Evolutionary conservation across 2,113 vertebrate genomes (phyloP).

Genomic region (Lagopus muta): DNA sequence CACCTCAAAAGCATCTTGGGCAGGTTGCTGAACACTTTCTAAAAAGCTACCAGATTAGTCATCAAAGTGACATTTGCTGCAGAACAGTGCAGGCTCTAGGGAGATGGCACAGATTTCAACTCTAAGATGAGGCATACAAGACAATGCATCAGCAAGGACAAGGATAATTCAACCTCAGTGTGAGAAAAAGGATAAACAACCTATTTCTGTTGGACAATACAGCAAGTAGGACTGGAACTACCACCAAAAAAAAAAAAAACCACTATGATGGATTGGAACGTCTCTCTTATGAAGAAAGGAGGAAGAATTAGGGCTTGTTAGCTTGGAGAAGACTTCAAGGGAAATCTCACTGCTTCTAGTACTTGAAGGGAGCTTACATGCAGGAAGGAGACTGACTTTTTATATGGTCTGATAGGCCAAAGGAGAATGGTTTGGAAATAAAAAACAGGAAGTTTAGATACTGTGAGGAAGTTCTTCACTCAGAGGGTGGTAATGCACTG

Average conservation of each 20-base stretch:
- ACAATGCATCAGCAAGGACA: neutral
- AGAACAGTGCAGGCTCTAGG: neutral
- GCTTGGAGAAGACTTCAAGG: too few relatives aligned
- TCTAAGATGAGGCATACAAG: neutral
- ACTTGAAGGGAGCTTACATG: too few relatives aligned
- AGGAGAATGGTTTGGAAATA: too few relatives aligned
- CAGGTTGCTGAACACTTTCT: neutral
- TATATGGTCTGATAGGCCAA: too few relatives aligned
- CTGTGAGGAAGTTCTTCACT: too few relatives aligned
- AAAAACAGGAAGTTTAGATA: too few relatives aligned
- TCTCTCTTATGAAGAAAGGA: too few relatives aligned
- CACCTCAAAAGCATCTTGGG: neutral
- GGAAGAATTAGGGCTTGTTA: too few relatives aligned
- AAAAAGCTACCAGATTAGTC: neutral
- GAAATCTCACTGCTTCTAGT: too few relatives aligned
- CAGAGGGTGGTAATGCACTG: too few relatives aligned
- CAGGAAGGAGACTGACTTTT: too few relatives aligned
- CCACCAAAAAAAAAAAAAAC: neutral
- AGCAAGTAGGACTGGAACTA: neutral
- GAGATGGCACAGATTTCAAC: neutral
- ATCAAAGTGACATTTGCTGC: neutral
- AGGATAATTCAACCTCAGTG: neutral
- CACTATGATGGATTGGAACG: neutral
- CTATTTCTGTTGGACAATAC: too few relatives aligned
- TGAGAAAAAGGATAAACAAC: neutral